phyloP scores from a whole-genome alignment of 2,797 vertebrate genomes.

The Lindbergichthys nudifrons region DNA sequence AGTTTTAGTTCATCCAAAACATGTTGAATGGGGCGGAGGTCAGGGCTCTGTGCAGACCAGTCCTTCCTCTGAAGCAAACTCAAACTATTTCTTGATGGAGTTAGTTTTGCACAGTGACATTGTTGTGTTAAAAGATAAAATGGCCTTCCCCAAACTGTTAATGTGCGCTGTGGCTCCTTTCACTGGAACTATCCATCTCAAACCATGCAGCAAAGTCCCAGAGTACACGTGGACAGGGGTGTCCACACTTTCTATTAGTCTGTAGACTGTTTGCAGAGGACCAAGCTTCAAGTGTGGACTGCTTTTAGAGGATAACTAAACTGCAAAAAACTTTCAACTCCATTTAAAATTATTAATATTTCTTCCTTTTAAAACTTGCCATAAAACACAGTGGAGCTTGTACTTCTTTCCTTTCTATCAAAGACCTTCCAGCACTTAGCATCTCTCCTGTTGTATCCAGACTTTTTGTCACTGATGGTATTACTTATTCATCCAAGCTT shows the following conservation, averaged over 20 bases:
- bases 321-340: slow-evolving; percentile 28
- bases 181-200: not conserved
- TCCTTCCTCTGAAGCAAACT: too few relatives aligned
- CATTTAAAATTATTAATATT: slow-evolving; percentile 68
- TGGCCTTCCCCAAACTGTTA: too few relatives aligned
- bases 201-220: not conserved
- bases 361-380: slow-evolving; percentile 48
- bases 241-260: not conserved
- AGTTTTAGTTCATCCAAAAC: too few relatives aligned
- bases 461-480: slow-evolving; percentile 63
- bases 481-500: slow-evolving; percentile 75
- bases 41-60: too few relatives aligned
- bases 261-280: not conserved
- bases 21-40: too few relatives aligned
- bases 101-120: too few relatives aligned
- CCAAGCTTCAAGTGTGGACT: slow-evolving; percentile 12
- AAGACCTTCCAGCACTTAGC: slow-evolving; percentile 65
- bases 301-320: slow-evolving; percentile 30
- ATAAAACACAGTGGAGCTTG: slow-evolving; percentile 44
- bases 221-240: not conserved
- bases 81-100: too few relatives aligned
- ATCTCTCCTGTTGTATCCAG: slow-evolving; percentile 35
- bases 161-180: not conserved
- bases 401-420: slow-evolving; percentile 39
- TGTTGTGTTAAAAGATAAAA: too few relatives aligned